A percentile compares a stretch with the other conserved stretches of the same genome.
Evolutionary conservation across 2,888 invertebrate genomes (phyloP).

Genomic region (Temnothorax ravouxi): DNA sequence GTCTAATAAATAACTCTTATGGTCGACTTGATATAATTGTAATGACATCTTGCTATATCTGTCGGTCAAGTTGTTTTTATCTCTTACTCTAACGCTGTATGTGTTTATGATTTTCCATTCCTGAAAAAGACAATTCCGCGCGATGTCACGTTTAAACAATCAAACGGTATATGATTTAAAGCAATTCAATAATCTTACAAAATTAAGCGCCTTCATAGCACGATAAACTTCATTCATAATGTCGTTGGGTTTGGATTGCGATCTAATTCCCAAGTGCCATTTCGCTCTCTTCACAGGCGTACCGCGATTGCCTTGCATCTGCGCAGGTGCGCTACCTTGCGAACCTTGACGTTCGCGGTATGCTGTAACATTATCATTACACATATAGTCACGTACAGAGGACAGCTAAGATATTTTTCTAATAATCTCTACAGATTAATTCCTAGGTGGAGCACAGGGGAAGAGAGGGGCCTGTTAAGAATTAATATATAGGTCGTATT

Average conservation of each 20-base stretch:
- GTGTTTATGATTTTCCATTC: slow-evolving; percentile 99
- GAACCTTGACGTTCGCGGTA: slow-evolving; percentile 86
- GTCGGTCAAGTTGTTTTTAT: slow-evolving; percentile 93
- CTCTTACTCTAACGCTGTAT: slow-evolving; percentile 98
- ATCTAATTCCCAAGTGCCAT: slow-evolving; percentile 99
- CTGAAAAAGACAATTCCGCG: slow-evolving; percentile 82
- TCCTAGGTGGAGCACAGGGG: background rate
- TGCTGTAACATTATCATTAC: slow-evolving; percentile 80
- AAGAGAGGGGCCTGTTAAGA: background rate
- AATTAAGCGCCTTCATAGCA: slow-evolving; percentile 99
- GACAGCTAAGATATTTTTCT: background rate
- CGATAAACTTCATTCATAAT: slow-evolving; percentile 99
- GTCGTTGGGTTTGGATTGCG: slow-evolving; percentile 99
- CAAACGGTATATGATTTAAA: background rate
- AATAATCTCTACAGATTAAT: background rate
- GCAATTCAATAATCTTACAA: slow-evolving; percentile 87
- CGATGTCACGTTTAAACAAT: background rate
- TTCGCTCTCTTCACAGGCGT: slow-evolving; percentile 97
- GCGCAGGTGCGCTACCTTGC: slow-evolving; percentile 77
- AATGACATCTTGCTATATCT: slow-evolving; percentile 98
- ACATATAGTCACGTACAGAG: background rate
- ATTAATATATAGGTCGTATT: background rate
- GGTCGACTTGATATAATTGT: slow-evolving; percentile 99
- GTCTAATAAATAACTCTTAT: slow-evolving; percentile 98
- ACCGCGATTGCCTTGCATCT: slow-evolving; percentile 86